phyloP scores from a whole-genome alignment of 2,888 invertebrate genomes.

The Caenorhabditis panamensis region DNA sequence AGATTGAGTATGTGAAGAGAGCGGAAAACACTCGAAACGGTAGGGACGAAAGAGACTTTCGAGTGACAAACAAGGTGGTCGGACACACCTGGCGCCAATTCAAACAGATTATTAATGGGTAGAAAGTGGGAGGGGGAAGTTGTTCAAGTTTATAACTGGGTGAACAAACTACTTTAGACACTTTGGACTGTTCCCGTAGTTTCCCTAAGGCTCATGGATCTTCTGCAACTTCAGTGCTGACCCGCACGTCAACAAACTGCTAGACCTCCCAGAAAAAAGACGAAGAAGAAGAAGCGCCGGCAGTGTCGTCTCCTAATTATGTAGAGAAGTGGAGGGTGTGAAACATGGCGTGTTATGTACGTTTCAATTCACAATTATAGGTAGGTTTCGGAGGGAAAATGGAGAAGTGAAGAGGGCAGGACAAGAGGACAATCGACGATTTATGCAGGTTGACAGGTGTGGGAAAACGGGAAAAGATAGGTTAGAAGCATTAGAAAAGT shows the following conservation, averaged over 20 bases:
- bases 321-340: conserved; percentile 22
- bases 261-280: background rate
- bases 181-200: no score
- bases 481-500: no score
- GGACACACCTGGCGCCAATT: conserved; percentile 19
- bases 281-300: background rate
- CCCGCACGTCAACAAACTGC: no score
- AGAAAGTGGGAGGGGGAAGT: background rate
- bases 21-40: conserved; percentile 14
- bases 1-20: background rate
- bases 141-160: background rate
- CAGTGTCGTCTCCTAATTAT: conserved; percentile 14
- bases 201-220: no score
- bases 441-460: conserved; percentile 31
- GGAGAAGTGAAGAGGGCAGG: background rate
- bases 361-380: conserved; percentile 51
- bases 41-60: conserved; percentile 8
- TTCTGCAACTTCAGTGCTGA: no score
- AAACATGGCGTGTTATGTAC: conserved; percentile 32
- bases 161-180: no score
- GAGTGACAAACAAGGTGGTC: conserved; percentile 30
- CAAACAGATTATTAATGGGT: conserved; percentile 1
- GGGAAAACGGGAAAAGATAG: conserved; percentile 25
- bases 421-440: conserved; percentile 2
- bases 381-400: background rate